Evolutionary conservation across 2,888 invertebrate genomes (phyloP).

Genomic region (Chelonus formosanus): DNA sequence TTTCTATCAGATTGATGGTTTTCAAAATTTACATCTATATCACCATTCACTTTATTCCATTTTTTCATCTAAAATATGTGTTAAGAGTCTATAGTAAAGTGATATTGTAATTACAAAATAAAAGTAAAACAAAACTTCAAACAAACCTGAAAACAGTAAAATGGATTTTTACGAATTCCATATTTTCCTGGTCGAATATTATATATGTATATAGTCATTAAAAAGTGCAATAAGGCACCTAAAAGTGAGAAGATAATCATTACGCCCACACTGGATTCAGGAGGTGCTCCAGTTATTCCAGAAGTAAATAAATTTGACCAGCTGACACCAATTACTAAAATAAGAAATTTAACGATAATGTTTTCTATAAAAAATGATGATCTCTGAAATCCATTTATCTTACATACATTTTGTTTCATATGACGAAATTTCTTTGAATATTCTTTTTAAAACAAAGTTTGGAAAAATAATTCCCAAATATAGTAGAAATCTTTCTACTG

Average conservation of each 20-base stretch:
- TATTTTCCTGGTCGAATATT: slow-evolving; percentile 86
- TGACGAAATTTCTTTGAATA: slow-evolving; percentile 56
- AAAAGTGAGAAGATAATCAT: slow-evolving; percentile 78
- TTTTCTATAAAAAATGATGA: background rate
- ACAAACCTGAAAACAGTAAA: slow-evolving; percentile 69
- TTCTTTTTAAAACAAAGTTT: slow-evolving; percentile 52
- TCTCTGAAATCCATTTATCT: background rate
- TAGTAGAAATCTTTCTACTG: slow-evolving; percentile 33
- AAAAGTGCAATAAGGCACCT: slow-evolving; percentile 75
- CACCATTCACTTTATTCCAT: slow-evolving; percentile 53
- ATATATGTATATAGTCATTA: slow-evolving; percentile 85
- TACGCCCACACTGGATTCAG: slow-evolving; percentile 68
- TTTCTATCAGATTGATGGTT: slow-evolving; percentile 49
- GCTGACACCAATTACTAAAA: slow-evolving; percentile 64
- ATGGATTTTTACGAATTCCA: slow-evolving; percentile 84
- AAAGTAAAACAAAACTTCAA: too few relatives aligned
- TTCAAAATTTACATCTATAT: slow-evolving; percentile 47
- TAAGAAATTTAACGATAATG: background rate
- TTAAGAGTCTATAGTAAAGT: background rate
- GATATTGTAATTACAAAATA: too few relatives aligned
- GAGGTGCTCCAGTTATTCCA: slow-evolving; percentile 48
- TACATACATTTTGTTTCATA: slow-evolving; percentile 56
- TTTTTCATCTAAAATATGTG: slow-evolving; percentile 40
- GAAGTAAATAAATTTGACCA: slow-evolving; percentile 65
- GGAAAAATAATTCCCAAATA: slow-evolving; percentile 57